Evolutionary conservation across 2,888 invertebrate species (phyloP), one percentile per base, ranked within the genome.

Genomic region (Dynastes hyllus): DNA sequence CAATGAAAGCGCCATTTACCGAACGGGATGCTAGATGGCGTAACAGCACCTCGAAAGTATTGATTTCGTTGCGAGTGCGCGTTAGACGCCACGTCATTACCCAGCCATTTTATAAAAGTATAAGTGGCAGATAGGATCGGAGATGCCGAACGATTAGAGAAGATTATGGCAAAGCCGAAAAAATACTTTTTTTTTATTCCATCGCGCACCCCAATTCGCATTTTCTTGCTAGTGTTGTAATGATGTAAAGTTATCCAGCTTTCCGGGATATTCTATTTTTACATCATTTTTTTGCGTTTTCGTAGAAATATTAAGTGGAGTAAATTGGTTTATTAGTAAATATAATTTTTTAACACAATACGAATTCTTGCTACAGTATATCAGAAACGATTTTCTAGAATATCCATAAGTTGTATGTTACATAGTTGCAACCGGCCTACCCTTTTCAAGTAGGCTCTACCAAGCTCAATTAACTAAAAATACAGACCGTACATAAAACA

Each of bases 381-480:
- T 8, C 11, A 8, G 11, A 45, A 45, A 45, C 8, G 45, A 45
- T 11, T 45, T 11, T 45, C 45, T 45, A 45, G 45, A 45, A 45
- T 45, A 8, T 2, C 9, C 8, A 45, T 8, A 6, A 45, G 37
- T 40, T 79, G 50, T 32, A 79, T 82, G 80, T 75, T 79, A 80
- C 81, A 82, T 80, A 76, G 81, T 82, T 80, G 80, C 63, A 79
- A 63, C 82, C 83, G 81, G 78, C 83, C 83, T 83, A 81, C 86
- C 84, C 85, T 85, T 84, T 83, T 83, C 50, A 85, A 87, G 85
- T 88, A 85, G 88, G 87, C 87, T 87, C 86, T 87, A 81, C 87
- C 87, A 83, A 85, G 86, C 87, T 88, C 88, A 88, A 88, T 88
- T 88, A 88, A 88, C 86, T 86, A 83, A 84, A 82, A 32, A 85